Evolutionary conservation across 2,797 vertebrate genomes (phyloP).

Genomic region (Lacerta agilis): DNA sequence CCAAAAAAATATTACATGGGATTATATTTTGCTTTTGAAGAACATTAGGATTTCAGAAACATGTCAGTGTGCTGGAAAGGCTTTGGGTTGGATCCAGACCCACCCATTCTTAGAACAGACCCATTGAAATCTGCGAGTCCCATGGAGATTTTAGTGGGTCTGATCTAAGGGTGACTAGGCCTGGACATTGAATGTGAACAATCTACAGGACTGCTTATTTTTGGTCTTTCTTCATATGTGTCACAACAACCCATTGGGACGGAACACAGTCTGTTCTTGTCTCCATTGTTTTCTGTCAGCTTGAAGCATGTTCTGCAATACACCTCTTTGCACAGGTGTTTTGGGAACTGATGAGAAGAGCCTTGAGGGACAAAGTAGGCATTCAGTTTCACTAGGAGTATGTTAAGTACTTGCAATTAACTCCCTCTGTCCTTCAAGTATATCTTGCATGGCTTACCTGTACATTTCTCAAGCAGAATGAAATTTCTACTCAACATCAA

Average conservation of each 20-base stretch:
- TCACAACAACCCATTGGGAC: slow-evolving; percentile 16
- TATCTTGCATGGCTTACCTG: neutral
- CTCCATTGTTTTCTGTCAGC: slow-evolving; percentile 1
- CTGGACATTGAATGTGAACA: neutral
- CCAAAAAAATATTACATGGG: neutral
- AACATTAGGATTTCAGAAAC: slow-evolving; percentile 53
- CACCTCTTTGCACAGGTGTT: neutral
- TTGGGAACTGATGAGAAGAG: neutral
- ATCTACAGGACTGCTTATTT: neutral
- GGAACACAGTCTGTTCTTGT: neutral
- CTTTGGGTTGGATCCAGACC: neutral
- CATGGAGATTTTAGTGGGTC: neutral
- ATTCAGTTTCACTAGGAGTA: neutral
- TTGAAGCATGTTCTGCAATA: slow-evolving; percentile 26
- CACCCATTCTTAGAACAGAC: neutral
- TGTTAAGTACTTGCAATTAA: neutral
- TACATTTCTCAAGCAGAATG: neutral
- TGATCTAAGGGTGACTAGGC: neutral
- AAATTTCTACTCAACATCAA: fast-evolving
- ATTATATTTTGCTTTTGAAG: slow-evolving; percentile 26
- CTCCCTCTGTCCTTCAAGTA: neutral
- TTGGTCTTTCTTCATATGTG: neutral
- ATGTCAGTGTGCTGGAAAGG: fast-evolving
- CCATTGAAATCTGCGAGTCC: neutral
- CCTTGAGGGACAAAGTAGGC: neutral